These are phyloP conservation scores for Verasper variegatus DNA, from an alignment of 2,113 vertebrate species.

Conservation along the genomic window DNA sequence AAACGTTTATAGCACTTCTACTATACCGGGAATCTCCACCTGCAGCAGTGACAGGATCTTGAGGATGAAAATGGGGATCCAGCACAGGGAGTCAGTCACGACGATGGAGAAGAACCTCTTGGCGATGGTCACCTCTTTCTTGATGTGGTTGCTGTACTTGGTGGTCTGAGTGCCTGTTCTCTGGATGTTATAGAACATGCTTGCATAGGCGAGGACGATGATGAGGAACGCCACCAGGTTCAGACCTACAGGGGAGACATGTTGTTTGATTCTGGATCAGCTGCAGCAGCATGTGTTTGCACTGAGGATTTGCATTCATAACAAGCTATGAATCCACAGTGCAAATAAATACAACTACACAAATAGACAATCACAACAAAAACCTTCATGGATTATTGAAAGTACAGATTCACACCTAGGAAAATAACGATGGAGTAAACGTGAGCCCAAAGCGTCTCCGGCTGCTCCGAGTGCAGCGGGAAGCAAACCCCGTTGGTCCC, in stretches of 20 bases:
- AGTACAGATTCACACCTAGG: slow-evolving; percentile 85
- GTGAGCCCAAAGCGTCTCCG: slow-evolving; percentile 90
- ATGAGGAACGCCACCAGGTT: slow-evolving; percentile 95
- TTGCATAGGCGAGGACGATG: slow-evolving; percentile 95
- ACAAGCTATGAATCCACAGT: neutral
- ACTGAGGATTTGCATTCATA: neutral
- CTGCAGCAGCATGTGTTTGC: neutral
- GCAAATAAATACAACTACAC: too few relatives aligned
- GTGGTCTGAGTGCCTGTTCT: slow-evolving; percentile 89
- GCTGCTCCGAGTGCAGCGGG: slow-evolving; percentile 94
- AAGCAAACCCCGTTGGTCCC: slow-evolving; percentile 97
- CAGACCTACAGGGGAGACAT: slow-evolving; percentile 83
- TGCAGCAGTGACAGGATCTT: slow-evolving; percentile 95
- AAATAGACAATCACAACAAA: too few relatives aligned
- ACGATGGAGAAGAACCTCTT: slow-evolving; percentile 98
- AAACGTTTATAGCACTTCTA: slow-evolving; percentile 29
- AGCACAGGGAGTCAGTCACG: slow-evolving; percentile 95
- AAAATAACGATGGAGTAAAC: slow-evolving; percentile 96
- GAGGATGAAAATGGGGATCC: slow-evolving; percentile 97
- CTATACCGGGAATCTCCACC: slow-evolving; percentile 95
- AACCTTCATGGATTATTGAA: neutral
- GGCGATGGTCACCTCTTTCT: slow-evolving; percentile 93
- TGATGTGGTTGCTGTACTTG: slow-evolving; percentile 94
- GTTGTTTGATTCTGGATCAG: neutral
- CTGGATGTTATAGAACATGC: slow-evolving; percentile 98